Evolutionary conservation across 1,140 invertebrate genomes (phyloP).

Genomic region (Heliconius congener): DNA sequence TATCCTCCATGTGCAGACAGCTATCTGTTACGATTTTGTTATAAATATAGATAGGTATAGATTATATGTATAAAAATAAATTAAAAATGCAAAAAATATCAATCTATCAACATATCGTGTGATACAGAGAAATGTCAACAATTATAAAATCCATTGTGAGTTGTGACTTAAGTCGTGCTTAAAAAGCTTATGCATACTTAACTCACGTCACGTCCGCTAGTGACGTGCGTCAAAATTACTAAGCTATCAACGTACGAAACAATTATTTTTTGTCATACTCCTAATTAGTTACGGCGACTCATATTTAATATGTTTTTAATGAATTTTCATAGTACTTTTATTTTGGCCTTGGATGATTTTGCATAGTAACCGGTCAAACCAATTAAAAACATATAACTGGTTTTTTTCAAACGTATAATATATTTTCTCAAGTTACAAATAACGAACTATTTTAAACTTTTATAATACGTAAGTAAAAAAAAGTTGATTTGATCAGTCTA

Average conservation of each 20-base stretch:
- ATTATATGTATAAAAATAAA: background rate
- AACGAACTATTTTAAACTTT: background rate
- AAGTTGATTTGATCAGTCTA: background rate
- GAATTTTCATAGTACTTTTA: background rate
- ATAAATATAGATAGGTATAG: too few relatives aligned
- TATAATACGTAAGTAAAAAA: background rate
- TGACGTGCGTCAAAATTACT: conserved; percentile 6
- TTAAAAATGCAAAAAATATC: background rate
- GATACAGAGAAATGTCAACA: background rate
- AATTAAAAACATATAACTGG: conserved; percentile 10
- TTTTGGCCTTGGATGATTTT: conserved; percentile 1
- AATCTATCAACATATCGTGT: background rate
- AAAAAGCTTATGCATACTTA: conserved; percentile 11
- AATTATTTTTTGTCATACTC: conserved; percentile 1
- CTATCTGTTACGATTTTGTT: too few relatives aligned
- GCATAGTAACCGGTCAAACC: background rate
- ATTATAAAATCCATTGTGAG: background rate
- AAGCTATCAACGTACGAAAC: background rate
- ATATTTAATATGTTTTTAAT: conserved; percentile 14
- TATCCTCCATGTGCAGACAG: too few relatives aligned
- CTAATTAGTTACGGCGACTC: conserved; percentile 8
- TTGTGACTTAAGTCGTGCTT: background rate
- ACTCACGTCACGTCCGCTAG: background rate
- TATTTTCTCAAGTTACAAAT: background rate
- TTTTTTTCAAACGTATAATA: background rate